phyloP scores from a whole-genome alignment of 2,113 vertebrate genomes.

The Oenanthe oenanthe region DNA sequence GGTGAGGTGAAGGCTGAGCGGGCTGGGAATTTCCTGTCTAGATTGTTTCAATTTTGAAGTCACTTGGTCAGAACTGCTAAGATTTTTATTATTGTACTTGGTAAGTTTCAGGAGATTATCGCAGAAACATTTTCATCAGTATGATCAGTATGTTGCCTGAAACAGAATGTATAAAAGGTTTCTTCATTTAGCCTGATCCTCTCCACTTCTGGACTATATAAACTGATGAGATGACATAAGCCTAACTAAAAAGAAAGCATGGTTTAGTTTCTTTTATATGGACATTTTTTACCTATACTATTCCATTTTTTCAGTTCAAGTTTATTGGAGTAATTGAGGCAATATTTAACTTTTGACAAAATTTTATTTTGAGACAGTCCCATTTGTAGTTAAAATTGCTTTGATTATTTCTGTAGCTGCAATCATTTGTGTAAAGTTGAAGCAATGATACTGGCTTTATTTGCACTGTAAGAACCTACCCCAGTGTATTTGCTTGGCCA shows the following conservation, averaged over 20 bases:
- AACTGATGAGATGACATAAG: neutral
- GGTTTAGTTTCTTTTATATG: neutral
- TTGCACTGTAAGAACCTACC: neutral
- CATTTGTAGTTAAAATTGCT: neutral
- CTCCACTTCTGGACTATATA: neutral
- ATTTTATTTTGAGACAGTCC: neutral
- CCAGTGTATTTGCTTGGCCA: neutral
- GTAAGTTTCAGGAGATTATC: neutral
- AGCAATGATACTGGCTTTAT: neutral
- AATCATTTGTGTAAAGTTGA: neutral
- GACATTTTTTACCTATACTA: neutral
- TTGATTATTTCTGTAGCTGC: neutral
- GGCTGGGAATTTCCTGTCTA: neutral
- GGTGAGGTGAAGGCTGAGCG: neutral
- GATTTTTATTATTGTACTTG: neutral
- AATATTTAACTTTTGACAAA: neutral
- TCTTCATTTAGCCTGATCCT: neutral
- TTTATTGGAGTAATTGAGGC: neutral
- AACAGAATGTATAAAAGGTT: neutral
- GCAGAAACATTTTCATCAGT: neutral
- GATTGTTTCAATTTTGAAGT: constrained; percentile 12
- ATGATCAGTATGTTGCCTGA: neutral
- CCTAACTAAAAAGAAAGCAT: neutral
- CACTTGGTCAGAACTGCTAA: neutral
- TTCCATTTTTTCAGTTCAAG: neutral